phyloP scores from a whole-genome alignment of 2,797 vertebrate species.

The Oophaga sylvatica region DNA sequence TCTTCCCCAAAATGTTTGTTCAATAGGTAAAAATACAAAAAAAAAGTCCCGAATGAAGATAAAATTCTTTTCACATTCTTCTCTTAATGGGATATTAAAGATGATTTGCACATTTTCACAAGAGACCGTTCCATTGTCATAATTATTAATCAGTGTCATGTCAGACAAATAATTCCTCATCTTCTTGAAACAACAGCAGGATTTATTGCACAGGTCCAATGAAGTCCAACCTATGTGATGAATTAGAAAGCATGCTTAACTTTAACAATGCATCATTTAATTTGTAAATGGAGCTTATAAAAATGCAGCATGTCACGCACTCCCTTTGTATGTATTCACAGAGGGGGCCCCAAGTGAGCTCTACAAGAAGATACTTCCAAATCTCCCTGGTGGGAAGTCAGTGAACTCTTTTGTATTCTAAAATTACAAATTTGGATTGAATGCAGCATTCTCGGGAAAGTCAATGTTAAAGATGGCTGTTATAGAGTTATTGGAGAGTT shows the following conservation, averaged over 20 bases:
- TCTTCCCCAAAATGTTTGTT: neutral
- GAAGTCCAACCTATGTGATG: constrained; percentile 15
- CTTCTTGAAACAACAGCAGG: constrained; percentile 11
- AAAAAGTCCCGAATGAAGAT: neutral
- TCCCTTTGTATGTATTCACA: constrained; percentile 11
- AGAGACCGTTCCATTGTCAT: neutral
- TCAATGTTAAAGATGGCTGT: no score
- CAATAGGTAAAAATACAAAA: neutral
- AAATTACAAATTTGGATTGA: neutral
- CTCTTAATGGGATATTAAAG: constrained; percentile 9
- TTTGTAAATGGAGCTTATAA: constrained; percentile 58
- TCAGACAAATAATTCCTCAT: constrained; percentile 28
- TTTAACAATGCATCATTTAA: constrained; percentile 55
- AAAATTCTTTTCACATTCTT: constrained; percentile 7
- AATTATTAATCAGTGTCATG: constrained; percentile 19
- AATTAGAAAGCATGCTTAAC: constrained; percentile 1
- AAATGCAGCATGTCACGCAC: constrained; percentile 36
- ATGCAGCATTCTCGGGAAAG: neutral
- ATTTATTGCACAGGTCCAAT: constrained; percentile 9
- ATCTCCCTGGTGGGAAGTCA: neutral
- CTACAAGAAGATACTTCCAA: constrained; percentile 10
- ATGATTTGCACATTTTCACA: neutral
- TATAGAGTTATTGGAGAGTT: no score
- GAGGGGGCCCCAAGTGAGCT: neutral
- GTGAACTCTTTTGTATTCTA: neutral